Percentiles rank a stretch among this genome's conserved stretches.
phyloP scores from a whole-genome alignment of 2,888 invertebrate genomes.

The Anaspis maculata region DNA sequence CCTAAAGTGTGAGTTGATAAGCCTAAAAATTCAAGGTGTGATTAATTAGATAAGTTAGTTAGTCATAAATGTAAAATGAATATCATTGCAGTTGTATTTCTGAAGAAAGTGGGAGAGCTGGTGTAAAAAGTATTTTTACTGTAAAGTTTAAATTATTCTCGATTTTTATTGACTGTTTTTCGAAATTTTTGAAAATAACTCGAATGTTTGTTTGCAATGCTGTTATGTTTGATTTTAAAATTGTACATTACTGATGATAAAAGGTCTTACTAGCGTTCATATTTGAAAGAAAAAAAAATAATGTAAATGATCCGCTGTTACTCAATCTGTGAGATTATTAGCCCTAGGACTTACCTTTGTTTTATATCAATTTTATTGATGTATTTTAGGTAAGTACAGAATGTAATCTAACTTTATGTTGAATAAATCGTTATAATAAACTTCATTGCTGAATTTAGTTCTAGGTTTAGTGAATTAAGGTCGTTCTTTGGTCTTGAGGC shows the following conservation, averaged over 20 bases:
- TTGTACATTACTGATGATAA: slow-evolving; percentile 15
- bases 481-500: no score
- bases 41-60: slow-evolving; percentile 34
- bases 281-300: slow-evolving; percentile 22
- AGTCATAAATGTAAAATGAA: slow-evolving; percentile 36
- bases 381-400: slow-evolving; percentile 32
- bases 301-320: slow-evolving; percentile 28
- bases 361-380: slow-evolving; percentile 30
- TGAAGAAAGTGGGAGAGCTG: slow-evolving; percentile 25
- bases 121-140: slow-evolving; percentile 36
- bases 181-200: no score
- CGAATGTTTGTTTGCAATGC: slow-evolving; percentile 18
- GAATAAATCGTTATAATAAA: slow-evolving; percentile 32
- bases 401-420: slow-evolving; percentile 33
- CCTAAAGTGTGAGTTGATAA: slow-evolving; percentile 22
- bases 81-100: slow-evolving; percentile 34
- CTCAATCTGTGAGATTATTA: slow-evolving; percentile 25
- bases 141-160: slow-evolving; percentile 25
- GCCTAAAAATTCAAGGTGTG: slow-evolving; percentile 36
- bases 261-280: slow-evolving; percentile 19
- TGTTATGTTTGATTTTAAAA: slow-evolving; percentile 16
- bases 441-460: no score
- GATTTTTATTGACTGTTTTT: slow-evolving; percentile 16
- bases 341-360: slow-evolving; percentile 24
- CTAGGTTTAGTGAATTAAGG: no score